phyloP scores from a whole-genome alignment of 2,797 vertebrate species.

The Notoglanidium macrostoma region DNA sequence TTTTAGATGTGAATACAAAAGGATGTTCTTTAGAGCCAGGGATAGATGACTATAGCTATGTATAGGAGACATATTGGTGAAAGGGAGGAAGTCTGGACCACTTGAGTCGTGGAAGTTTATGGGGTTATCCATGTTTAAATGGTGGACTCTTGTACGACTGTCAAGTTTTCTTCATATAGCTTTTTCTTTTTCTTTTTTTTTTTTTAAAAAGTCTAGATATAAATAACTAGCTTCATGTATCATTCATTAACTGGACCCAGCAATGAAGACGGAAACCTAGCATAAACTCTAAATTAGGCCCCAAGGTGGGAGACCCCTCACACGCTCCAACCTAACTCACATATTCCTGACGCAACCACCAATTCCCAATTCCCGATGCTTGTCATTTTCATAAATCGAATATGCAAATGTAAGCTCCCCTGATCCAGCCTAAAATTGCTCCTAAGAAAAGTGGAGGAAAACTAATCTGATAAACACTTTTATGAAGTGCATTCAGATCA shows the following conservation, averaged over 20 bases:
- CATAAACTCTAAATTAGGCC: slow-evolving; percentile 46
- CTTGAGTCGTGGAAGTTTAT: not conserved
- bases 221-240: slow-evolving; percentile 49
- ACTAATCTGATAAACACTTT: not conserved
- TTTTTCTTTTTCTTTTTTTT: not conserved
- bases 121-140: not conserved
- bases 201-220: not conserved
- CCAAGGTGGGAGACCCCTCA: slow-evolving; percentile 33
- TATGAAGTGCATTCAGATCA: not conserved
- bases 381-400: slow-evolving; percentile 46
- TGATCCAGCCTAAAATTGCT: slow-evolving; percentile 5
- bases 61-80: not conserved
- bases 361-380: slow-evolving; percentile 27
- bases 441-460: not conserved
- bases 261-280: slow-evolving; percentile 38
- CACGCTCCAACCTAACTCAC: slow-evolving; percentile 28
- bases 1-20: not conserved
- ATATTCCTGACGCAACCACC: slow-evolving; percentile 30
- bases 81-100: not conserved
- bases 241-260: slow-evolving; percentile 45
- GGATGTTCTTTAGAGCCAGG: not conserved
- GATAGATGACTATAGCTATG: not conserved
- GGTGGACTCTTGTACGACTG: not conserved
- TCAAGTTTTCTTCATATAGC: not conserved
- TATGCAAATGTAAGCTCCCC: slow-evolving; percentile 37